These are phyloP conservation scores for Petrocephalus microphthalmus DNA, from an alignment of 2,113 vertebrate genomes.

Conservation along the genomic window DNA sequence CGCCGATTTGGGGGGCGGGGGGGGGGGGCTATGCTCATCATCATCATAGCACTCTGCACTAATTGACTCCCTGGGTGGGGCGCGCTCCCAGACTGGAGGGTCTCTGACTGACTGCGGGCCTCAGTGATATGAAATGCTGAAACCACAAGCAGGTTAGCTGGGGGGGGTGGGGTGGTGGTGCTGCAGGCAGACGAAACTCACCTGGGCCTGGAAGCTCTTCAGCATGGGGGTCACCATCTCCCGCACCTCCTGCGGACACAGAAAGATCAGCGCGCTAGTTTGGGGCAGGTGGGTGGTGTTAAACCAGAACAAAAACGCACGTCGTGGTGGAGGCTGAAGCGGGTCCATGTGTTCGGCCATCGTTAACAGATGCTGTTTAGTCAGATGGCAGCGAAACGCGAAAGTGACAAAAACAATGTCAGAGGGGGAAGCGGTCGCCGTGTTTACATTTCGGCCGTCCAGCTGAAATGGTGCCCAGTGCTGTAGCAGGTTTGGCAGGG, in stretches of 20 bases:
- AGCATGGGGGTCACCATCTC: conserved; percentile 82
- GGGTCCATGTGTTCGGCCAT: neutral
- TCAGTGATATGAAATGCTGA: neutral
- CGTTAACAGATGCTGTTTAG: neutral
- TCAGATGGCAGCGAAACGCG: neutral
- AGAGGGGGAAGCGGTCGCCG: too few species aligned
- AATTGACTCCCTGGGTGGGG: neutral
- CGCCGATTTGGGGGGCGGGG: neutral
- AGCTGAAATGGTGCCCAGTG: conserved; percentile 2
- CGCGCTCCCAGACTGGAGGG: neutral
- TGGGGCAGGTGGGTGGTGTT: conserved; percentile 7
- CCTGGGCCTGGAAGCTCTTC: conserved; percentile 83
- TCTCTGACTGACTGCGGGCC: neutral
- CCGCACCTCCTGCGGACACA: conserved; percentile 69
- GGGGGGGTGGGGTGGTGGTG: neutral
- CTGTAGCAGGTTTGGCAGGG: conserved; percentile 7
- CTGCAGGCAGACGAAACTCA: conserved; percentile 46
- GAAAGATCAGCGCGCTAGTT: conserved; percentile 39
- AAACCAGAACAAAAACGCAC: neutral
- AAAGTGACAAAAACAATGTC: neutral
- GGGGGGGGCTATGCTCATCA: neutral
- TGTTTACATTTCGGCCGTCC: neutral
- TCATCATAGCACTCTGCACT: neutral
- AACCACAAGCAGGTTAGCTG: neutral
- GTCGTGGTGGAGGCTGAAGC: neutral